Evolutionary conservation across 2,888 invertebrate genomes (phyloP).

Genomic region (Aphodius sticticus): DNA sequence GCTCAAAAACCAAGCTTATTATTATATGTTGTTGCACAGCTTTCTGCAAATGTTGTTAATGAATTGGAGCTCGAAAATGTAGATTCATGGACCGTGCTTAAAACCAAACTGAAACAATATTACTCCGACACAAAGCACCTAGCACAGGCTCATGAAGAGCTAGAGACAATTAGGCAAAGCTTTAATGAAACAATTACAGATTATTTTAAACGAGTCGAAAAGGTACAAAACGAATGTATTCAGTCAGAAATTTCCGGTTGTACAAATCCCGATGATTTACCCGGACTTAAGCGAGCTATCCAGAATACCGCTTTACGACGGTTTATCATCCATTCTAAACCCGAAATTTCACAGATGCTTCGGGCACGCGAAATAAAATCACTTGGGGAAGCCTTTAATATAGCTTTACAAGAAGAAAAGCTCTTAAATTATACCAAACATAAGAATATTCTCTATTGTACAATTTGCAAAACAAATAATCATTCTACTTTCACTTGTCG

Average conservation of each 20-base stretch:
- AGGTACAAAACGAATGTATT: constrained; percentile 37
- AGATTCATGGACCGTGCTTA: constrained; percentile 20
- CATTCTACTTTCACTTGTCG: constrained; percentile 30
- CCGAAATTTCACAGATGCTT: constrained; percentile 36
- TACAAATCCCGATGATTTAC: constrained; percentile 13
- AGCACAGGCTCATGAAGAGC: constrained; percentile 34
- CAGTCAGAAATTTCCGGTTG: constrained; percentile 18
- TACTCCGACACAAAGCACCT: constrained; percentile 34
- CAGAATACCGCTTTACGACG: constrained; percentile 32
- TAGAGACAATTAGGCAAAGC: constrained; percentile 38
- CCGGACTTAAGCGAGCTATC: constrained; percentile 30
- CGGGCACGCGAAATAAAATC: constrained; percentile 34
- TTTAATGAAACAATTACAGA: constrained; percentile 34
- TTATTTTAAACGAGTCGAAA: constrained; percentile 39
- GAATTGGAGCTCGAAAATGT: constrained; percentile 19
- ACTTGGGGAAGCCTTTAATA: constrained; percentile 34
- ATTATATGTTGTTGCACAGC: constrained; percentile 19
- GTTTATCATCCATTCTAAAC: constrained; percentile 35
- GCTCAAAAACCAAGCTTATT: constrained; percentile 26
- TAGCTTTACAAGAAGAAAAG: constrained; percentile 36
- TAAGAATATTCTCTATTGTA: constrained; percentile 12
- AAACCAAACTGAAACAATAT: constrained; percentile 34
- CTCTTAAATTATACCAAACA: constrained; percentile 27
- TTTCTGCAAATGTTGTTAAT: constrained; percentile 22
- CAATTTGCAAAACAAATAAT: constrained; percentile 27